Base-by-base conservation (phyloP, 2,797 vertebrate species). In the Xenentodon cancila region DNA sequence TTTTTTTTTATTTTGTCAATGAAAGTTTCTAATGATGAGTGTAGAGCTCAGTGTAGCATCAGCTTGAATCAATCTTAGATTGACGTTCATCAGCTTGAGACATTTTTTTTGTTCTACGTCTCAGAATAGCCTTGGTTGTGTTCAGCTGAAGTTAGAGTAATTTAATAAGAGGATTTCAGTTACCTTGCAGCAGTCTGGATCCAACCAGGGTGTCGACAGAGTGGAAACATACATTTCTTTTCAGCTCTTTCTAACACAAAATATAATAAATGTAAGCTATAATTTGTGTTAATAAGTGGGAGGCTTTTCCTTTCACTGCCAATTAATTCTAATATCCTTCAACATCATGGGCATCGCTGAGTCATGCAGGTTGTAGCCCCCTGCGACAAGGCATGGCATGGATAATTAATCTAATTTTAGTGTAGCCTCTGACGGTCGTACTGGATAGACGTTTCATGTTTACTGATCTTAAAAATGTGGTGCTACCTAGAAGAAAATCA, bases 361-460 rank as follows among this genome's bases (percentile, higher is more conserved):
- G 64, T 84, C 81, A 72, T 0, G 19, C 64, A 65, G 71, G 73
- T 79, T 62, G 11, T n/a, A 50, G 17, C 59, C 60, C 46, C 45
- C 62, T 19, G 77, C 50, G 59, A 69, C 72, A 43, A 67, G 45
- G 43, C 73, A 70, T 30, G 54, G 62, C 50, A 61, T 45, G 57
- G 77, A 78, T 85, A 82, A 89, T 88, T 81, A 73, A 70, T 89
- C 84, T 87, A 80, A 89, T 80, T 87, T 79, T 80, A 84, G 70
- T 5, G 15, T 75, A 40, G 63, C 75, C 68, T 75, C 67, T 43
- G 20, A n/a, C 44, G 19, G 47, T 84, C 61, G 37, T 18, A 48
- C 54, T 43, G 53, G 53, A 65, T 60, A 55, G 43, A 68, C 49
- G 78, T 75, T 81, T 77, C 16, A 76, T 67, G 76, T 80, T 59